Conservation (phyloP, 2,797 vertebrate genomes). For the Semotilus atromaculatus region DNA sequence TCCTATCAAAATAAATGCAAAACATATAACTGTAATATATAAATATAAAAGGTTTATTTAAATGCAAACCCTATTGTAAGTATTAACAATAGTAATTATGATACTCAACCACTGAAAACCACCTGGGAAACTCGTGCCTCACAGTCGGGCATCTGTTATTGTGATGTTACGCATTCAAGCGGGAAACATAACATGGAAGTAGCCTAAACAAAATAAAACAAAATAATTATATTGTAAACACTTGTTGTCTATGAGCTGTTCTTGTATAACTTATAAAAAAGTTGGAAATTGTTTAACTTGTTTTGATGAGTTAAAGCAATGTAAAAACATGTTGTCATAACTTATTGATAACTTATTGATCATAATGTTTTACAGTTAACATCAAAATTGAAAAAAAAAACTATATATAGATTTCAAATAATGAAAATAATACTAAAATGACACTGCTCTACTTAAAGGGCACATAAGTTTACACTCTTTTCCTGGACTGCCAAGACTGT, state of each 20-base stretch:
- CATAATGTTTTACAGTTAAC: too few relatives aligned
- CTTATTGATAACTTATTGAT: too few relatives aligned
- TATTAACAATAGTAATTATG: background rate
- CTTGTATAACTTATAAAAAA: too few relatives aligned
- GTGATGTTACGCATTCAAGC: background rate
- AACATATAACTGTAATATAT: background rate
- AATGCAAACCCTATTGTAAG: background rate
- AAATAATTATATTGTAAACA: background rate
- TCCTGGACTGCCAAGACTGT: background rate
- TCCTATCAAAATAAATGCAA: background rate
- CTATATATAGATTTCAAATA: too few relatives aligned
- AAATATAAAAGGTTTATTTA: background rate
- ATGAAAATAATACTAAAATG: too few relatives aligned
- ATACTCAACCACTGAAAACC: background rate
- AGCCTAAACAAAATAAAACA: background rate
- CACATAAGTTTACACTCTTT: background rate
- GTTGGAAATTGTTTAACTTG: too few relatives aligned
- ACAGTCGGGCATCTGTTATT: background rate
- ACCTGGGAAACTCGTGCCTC: background rate
- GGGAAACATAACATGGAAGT: background rate
- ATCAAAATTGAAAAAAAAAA: too few relatives aligned
- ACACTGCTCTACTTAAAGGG: background rate
- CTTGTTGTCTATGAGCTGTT: background rate
- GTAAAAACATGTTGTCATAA: too few relatives aligned
- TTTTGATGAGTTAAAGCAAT: too few relatives aligned